Percentiles rank a stretch among this genome's conserved stretches.
These are phyloP conservation scores for Agrilus cyanescens DNA, from an alignment of 2,888 invertebrate genomes.

Conservation along the genomic window DNA sequence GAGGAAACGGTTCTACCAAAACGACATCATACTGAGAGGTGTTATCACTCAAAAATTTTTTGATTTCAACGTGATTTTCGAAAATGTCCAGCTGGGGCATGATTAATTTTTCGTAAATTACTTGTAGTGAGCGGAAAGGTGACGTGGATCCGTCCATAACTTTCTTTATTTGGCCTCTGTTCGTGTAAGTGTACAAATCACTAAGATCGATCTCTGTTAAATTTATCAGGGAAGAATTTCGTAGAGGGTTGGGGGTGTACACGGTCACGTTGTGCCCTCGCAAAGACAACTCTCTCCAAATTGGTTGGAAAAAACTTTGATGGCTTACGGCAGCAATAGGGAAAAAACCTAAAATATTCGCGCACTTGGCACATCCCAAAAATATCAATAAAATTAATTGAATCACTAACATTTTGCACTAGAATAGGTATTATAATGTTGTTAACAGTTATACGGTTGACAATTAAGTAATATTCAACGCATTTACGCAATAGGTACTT, in stretches of 20 bases:
- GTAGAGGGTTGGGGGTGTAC: conserved; percentile 26
- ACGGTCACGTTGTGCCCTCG: conserved; percentile 28
- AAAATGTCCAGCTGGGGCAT: conserved; percentile 12
- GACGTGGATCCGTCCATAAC: conserved; percentile 13
- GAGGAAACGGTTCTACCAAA: conserved; percentile 18
- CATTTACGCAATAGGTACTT: no score
- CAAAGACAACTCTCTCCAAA: conserved; percentile 21
- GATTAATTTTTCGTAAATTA: conserved; percentile 12
- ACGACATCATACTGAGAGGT: conserved; percentile 21
- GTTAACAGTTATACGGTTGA: no score
- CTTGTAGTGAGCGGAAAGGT: conserved; percentile 12
- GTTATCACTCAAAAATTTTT: conserved; percentile 18
- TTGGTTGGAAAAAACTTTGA: conserved; percentile 21
- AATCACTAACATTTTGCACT: no score
- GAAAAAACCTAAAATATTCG: conserved; percentile 21
- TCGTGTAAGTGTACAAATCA: conserved; percentile 11
- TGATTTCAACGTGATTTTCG: conserved; percentile 16
- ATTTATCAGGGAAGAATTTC: conserved; percentile 22
- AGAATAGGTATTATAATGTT: no score
- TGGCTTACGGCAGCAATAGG: conserved; percentile 24
- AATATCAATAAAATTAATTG: neutral
- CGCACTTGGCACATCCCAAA: conserved; percentile 9
- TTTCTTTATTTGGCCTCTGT: neutral
- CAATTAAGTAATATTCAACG: no score
- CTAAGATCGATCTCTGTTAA: conserved; percentile 27